These are phyloP conservation scores for Melanostoma mellinum DNA, from an alignment of 2,888 invertebrate species.

Conservation along the genomic window DNA sequence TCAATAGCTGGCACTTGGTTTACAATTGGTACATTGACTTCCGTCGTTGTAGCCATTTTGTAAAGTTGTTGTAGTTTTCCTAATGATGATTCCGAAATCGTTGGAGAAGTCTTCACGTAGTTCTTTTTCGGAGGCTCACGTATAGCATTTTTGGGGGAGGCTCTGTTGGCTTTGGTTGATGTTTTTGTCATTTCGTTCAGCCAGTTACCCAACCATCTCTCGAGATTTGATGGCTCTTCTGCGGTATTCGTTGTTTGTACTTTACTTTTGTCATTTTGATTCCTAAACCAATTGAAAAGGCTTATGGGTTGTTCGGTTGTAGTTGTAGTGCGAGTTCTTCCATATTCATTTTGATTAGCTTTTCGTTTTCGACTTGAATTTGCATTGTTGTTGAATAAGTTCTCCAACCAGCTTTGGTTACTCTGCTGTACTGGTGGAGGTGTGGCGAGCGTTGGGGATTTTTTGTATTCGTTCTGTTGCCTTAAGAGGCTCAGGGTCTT, in stretches of 20 bases:
- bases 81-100: slow-evolving; percentile 81
- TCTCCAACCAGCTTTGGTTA: too few species aligned
- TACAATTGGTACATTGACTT: slow-evolving; percentile 52
- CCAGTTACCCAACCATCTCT: slow-evolving; percentile 18
- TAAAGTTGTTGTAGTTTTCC: slow-evolving; percentile 80
- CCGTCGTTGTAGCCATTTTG: slow-evolving; percentile 77
- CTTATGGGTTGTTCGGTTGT: slow-evolving; percentile 73
- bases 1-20: slow-evolving; percentile 32
- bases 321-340: slow-evolving; percentile 71
- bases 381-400: too few species aligned
- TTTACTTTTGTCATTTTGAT: neutral
- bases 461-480: slow-evolving; percentile 24
- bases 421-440: too few species aligned
- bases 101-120: slow-evolving; percentile 77
- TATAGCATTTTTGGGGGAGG: slow-evolving; percentile 55
- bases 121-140: slow-evolving; percentile 63
- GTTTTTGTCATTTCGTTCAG: slow-evolving; percentile 82
- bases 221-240: too few species aligned
- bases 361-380: too few species aligned
- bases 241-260: too few species aligned
- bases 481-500: too few species aligned
- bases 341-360: too few species aligned
- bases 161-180: slow-evolving; percentile 38
- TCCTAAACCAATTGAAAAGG: slow-evolving; percentile 13
- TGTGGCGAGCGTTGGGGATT: too few species aligned